Conservation (phyloP, 2,113 vertebrate genomes). For the Albula glossodonta region DNA sequence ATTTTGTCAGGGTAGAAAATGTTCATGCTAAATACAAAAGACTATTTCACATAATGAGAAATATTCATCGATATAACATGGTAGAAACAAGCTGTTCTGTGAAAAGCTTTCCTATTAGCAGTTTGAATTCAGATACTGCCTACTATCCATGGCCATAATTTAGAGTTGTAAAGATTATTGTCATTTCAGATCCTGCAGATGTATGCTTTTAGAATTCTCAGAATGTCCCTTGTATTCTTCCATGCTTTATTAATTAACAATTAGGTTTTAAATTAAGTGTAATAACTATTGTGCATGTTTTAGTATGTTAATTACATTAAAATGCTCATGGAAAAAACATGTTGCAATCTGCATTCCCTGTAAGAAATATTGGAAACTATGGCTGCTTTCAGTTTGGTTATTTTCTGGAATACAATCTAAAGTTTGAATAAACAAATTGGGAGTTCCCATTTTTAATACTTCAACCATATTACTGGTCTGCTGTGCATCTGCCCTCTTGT, state of each 20-base stretch:
- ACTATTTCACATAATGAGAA: no score
- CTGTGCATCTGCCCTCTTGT: not conserved
- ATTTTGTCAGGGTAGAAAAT: no score
- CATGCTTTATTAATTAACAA: not conserved
- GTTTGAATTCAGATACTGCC: no score
- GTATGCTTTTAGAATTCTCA: not conserved
- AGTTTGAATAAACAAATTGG: not conserved
- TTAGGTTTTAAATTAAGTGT: not conserved
- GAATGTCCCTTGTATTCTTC: not conserved
- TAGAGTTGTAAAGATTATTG: not conserved
- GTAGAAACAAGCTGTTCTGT: no score
- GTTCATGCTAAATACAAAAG: no score
- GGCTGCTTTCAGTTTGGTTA: not conserved
- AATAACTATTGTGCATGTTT: not conserved
- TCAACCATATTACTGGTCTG: not conserved
- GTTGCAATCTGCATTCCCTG: not conserved
- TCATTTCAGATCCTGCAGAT: not conserved
- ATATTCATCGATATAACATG: no score
- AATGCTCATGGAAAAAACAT: not conserved
- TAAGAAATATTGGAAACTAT: not conserved
- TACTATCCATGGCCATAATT: no score
- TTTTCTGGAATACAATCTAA: not conserved
- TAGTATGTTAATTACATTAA: not conserved
- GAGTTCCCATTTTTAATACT: not conserved
- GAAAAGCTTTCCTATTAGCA: no score